phyloP scores from a whole-genome alignment of 2,113 vertebrate genomes.

The Panthera leo region DNA sequence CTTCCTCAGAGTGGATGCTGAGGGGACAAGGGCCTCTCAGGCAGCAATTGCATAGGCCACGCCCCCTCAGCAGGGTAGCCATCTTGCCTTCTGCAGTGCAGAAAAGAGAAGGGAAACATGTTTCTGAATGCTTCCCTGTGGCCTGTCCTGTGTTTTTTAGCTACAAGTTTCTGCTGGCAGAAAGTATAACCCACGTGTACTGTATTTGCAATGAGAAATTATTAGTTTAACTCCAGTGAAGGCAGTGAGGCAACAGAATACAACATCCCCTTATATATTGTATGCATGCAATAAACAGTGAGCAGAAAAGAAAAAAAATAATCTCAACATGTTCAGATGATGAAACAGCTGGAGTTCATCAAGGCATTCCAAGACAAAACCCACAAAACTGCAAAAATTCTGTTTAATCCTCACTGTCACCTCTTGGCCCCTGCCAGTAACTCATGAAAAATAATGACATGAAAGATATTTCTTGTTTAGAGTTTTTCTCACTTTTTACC shows the following conservation, averaged over 20 bases:
- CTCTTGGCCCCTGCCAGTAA: conserved; percentile 38
- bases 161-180: not conserved
- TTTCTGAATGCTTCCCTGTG: not conserved
- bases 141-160: not conserved
- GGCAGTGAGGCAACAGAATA: not conserved
- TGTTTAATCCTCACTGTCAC: conserved; percentile 36
- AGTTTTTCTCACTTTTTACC: not conserved
- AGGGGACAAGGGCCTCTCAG: not conserved
- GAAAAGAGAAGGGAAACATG: not conserved
- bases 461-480: not conserved
- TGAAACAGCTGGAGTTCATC: conserved; percentile 55
- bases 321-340: not conserved
- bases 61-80: not conserved
- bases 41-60: not conserved
- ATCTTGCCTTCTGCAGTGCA: not conserved
- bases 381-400: not conserved
- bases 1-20: not conserved
- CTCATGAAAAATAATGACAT: conserved; percentile 33
- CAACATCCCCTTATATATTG: not conserved
- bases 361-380: conserved; percentile 46
- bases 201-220: not conserved
- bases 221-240: not conserved
- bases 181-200: not conserved
- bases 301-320: not conserved
- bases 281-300: not conserved